Evolutionary conservation across 2,113 vertebrate genomes (phyloP), one percentile per base, ranked within the genome.

Genomic region (Passer montanus): DNA sequence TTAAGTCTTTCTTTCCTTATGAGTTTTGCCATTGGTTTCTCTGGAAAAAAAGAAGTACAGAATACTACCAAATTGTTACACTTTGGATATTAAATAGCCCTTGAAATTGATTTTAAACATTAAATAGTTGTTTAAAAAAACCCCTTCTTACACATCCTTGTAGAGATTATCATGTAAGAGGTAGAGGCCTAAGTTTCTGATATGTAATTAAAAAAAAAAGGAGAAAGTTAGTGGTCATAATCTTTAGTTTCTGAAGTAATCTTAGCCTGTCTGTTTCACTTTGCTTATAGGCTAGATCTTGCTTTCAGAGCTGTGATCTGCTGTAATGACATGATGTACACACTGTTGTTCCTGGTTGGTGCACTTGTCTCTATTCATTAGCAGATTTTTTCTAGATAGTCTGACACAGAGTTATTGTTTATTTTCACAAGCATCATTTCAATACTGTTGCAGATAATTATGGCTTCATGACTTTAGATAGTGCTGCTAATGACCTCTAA

Each of bases 111-210:
- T 89, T 70, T 87, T 78, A 59, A 87, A 52, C 15, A 7, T 62
- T 46, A 55, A 90, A 18, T 27, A 39, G 6, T 53, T 74, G 7
- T 43, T 76, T 15, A 1, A 35, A 67, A 83, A 73, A 58, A 13
- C 0, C 3, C 1, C 16, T 75, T 39, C 31, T 53, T 77, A 24
- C 7, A 26, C 19, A 8, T 59, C 12, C 13, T 4, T 49, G 8
- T 19, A 49, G 41, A 77, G 28, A 24, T 39, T 55, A 9, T 52
- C 2, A 37, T 15, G 19, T 53, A 31, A 41, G 26, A 62, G 15
- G 28, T 26, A 49, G 22, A 56, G n/a, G 49, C 5, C 7, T 24
- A 67, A 28, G 5, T 23, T 24, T 63, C 9, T 39, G 52, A 70
- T 53, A 41, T 0, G 0, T 43, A 73, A 64, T 49, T 77, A 53